These are phyloP conservation scores for Dendrophyllia cribrosa DNA, from an alignment of 64 coral and sea anemone species.

Conservation along the genomic window DNA sequence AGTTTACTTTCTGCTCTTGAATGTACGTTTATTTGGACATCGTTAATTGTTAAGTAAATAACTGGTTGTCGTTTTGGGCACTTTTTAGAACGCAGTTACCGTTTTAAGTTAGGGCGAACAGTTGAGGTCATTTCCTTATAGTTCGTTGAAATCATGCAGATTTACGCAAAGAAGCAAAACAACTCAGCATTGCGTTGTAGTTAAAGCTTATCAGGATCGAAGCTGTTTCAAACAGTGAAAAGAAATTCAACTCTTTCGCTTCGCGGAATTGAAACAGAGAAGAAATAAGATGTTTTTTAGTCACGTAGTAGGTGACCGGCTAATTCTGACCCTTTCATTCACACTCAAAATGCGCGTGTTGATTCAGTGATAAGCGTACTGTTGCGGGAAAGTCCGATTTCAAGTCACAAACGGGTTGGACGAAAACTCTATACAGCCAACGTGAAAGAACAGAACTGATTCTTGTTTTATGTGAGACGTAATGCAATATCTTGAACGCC, in stretches of 20 bases:
- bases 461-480: neutral
- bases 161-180: neutral
- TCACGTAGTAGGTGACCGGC: neutral
- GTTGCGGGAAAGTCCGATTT: neutral
- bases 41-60: neutral
- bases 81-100: too few species aligned
- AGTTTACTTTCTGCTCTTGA: conserved; percentile 18
- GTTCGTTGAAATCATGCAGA: too few species aligned
- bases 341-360: neutral
- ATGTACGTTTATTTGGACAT: neutral
- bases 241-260: neutral
- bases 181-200: neutral
- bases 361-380: neutral
- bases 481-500: neutral
- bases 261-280: neutral
- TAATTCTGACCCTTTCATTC: neutral
- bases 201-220: neutral
- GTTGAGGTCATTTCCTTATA: too few species aligned
- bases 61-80: neutral
- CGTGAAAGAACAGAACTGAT: neutral
- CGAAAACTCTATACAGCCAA: neutral
- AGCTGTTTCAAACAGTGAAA: neutral
- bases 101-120: too few species aligned
- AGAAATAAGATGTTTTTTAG: neutral
- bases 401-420: too few species aligned